These are phyloP conservation scores for Bembecia ichneumoniformis DNA, from an alignment of 2,888 invertebrate species.

Conservation along the genomic window DNA sequence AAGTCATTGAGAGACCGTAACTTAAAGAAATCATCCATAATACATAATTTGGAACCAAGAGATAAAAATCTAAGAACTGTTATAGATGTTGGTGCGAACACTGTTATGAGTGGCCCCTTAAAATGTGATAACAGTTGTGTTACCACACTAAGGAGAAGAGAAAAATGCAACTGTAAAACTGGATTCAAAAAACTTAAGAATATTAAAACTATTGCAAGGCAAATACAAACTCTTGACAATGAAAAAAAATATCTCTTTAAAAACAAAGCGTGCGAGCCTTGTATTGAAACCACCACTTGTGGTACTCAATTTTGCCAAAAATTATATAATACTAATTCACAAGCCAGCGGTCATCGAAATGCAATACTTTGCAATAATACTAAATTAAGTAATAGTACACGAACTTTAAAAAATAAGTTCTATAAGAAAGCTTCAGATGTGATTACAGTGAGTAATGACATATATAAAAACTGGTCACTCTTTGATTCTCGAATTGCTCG, in stretches of 20 bases:
- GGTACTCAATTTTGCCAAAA: conserved; percentile 27
- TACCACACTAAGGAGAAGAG: conserved; percentile 33
- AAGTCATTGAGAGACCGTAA: conserved; percentile 20
- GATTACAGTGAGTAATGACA: background rate
- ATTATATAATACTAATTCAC: conserved; percentile 7
- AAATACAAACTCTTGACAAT: conserved; percentile 24
- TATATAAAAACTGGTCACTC: background rate
- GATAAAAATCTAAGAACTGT: conserved; percentile 23
- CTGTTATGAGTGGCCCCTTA: conserved; percentile 29
- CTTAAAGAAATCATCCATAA: conserved; percentile 12
- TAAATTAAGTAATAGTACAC: background rate
- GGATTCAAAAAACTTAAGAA: conserved; percentile 13
- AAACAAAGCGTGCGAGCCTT: conserved; percentile 37
- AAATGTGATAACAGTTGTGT: conserved; percentile 32
- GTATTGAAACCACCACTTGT: conserved; percentile 20
- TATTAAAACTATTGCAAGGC: conserved; percentile 19
- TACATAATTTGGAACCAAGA: conserved; percentile 22
- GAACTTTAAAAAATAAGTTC: background rate
- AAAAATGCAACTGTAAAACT: conserved; percentile 25
- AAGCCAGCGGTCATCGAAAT: conserved; percentile 4
- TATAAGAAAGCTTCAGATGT: too few species aligned
- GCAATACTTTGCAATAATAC: background rate
- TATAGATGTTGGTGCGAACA: conserved; percentile 30
- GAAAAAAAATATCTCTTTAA: conserved; percentile 10
- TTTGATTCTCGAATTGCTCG: background rate